phyloP scores from a whole-genome alignment of 1,140 invertebrate species.

The Andrena cerasifolii region DNA sequence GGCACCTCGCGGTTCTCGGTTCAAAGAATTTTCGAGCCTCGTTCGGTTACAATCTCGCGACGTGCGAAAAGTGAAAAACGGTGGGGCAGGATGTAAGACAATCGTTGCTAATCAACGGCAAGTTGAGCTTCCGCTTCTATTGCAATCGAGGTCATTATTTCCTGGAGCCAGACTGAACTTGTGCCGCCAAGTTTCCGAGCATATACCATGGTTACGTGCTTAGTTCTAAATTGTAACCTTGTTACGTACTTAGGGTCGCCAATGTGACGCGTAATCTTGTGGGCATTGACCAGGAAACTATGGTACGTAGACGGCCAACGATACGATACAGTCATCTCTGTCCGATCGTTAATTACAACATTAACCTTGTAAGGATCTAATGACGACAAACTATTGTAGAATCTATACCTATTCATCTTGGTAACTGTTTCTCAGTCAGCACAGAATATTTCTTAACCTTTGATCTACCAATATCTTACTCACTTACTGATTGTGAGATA shows the following conservation, averaged over 20 bases:
- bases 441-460: too few species aligned
- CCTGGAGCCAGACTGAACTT: neutral
- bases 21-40: neutral
- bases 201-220: conserved; percentile 10
- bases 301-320: conserved; percentile 7
- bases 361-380: neutral
- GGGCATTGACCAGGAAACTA: conserved; percentile 34
- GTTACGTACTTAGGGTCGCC: conserved; percentile 42
- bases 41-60: neutral
- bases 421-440: too few species aligned
- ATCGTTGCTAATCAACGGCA: conserved; percentile 6
- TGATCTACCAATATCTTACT: too few species aligned
- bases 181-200: neutral
- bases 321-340: conserved; percentile 13
- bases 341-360: conserved; percentile 29
- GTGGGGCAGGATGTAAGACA: neutral
- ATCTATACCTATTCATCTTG: too few species aligned
- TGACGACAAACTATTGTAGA: neutral
- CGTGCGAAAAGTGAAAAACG: neutral
- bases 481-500: too few species aligned
- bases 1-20: neutral
- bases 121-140: neutral
- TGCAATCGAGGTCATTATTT: conserved; percentile 4
- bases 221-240: conserved; percentile 45
- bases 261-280: conserved; percentile 40